A percentile compares a stretch with the other conserved stretches of the same genome.
phyloP scores from a whole-genome alignment of 1,140 invertebrate genomes.

The Phenacoccus solenopsis region DNA sequence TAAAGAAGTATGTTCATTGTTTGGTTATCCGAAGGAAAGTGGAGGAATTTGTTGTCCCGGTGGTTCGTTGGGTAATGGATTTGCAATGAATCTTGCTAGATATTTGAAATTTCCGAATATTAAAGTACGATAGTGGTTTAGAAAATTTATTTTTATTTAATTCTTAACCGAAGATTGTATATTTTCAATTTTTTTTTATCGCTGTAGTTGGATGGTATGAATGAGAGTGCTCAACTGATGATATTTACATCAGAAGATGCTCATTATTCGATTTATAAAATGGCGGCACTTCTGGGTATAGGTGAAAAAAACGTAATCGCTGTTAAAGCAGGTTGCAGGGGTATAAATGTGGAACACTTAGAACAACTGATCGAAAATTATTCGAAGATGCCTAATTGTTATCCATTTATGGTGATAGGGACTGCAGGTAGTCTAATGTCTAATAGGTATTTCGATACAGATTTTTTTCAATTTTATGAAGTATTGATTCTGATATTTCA shows the following conservation, averaged over 20 bases:
- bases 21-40: neutral
- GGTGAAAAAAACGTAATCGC: conserved; percentile 58
- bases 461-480: neutral
- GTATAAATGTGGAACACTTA: conserved; percentile 49
- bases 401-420: conserved; percentile 58
- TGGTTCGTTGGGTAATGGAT: conserved; percentile 1
- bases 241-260: conserved; percentile 36
- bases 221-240: conserved; percentile 19
- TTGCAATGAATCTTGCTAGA: neutral
- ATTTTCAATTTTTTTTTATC: too few relatives aligned
- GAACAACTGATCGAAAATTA: conserved; percentile 39
- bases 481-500: neutral
- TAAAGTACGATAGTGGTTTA: neutral
- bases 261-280: conserved; percentile 79
- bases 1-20: neutral
- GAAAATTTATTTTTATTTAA: neutral
- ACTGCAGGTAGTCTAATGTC: conserved; percentile 63
- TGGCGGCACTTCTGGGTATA: conserved; percentile 63
- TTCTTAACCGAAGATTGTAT: too few relatives aligned
- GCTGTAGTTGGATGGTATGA: neutral
- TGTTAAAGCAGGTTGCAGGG: conserved; percentile 51
- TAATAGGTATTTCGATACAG: neutral
- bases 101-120: neutral
- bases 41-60: conserved; percentile 4
- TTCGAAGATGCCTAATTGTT: conserved; percentile 36